Base-by-base conservation (phyloP, 2,797 vertebrate species). In the Mormyrops boulengeri region DNA sequence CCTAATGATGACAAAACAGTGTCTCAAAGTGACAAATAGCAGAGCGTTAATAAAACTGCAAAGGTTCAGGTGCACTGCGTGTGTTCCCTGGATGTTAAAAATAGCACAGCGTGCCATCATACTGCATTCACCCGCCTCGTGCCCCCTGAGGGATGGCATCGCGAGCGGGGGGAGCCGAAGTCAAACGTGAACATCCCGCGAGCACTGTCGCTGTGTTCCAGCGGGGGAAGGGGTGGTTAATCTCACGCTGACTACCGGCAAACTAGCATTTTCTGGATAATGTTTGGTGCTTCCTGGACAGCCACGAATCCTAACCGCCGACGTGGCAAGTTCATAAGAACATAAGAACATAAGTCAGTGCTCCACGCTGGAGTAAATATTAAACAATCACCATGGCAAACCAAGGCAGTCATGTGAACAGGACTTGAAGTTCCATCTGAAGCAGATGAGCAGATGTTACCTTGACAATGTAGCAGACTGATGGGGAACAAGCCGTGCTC, bases 41-140 rank as follows among this genome's bases (percentile, higher is more conserved):
- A 38, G 34, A 38, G 34, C 14, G 14, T 73, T 73, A 38, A 73
- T 38, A 73, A 38, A 73, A 73, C 66, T 73, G 34, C 62, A 73
- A 4, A 12, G 66, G 12, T 17, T 73, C 30, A 38, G 12, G 12
- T 17, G 14, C 14, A 73, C 85, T 34, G 88, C 87, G 52, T 55
- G 2, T 88, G 90, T 62, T 47, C 55, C 47, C 26, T 53, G 26
- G 22, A 57, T 7, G 85, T 93, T 92, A 91, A 92, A 94, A 92
- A 94, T 93, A 93, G 91, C 92, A 93, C 80, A 55, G 90, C 88
- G 4, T 47, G 91, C 90, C 91, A 91, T 93, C 90, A 91, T 89
- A 88, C 82, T 60, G 88, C 84, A 91, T 93, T 92, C 69, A 90
- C 89, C 89, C 49, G 52, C 30, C 77, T 87, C 50, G 62, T 11